Base-by-base conservation (phyloP, 2,113 vertebrate species). In the Pituophis catenifer region DNA sequence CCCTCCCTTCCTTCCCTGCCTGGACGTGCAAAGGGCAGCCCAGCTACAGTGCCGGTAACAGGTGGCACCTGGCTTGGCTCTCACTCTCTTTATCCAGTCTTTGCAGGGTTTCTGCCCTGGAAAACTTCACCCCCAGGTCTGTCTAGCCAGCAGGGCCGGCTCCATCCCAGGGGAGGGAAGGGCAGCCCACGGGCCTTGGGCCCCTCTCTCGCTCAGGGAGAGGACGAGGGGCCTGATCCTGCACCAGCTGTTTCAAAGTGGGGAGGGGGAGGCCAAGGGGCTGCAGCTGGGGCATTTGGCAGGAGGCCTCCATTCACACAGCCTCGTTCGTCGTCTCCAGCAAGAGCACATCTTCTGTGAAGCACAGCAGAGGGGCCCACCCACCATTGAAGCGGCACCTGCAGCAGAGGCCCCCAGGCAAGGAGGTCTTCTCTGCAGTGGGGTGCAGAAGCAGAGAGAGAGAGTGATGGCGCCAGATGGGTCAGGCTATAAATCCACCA, bases 71-170 rank as follows among this genome's bases (percentile, higher is more conserved):
- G 33, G 3, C 93, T 85, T 91, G 91, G 29, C 90, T 52, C 94
- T 3, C 48, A 89, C 96, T 97, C 96, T 97, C 97, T 97, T 97
- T 94, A 97, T 29, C 75, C 96, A 96, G 95, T 94, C 94, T 93
- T 65, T 11, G 11, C 86, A 29, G 33, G 87, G 57, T 9, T 26
- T 19, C 52, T 38, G 24, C 12, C 29, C 65, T 15, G 29, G 65
- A 70, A 65, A 33, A 33, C 65, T 29, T 70, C 65, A 2, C 5
- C 65, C 0, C 13, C 65, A 2, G 29, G 29, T 70, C 12, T 15
- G 29, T 5, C 29, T 58, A 11, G 17, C 88, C 88, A 75, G 90
- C 38, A 91, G 91, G 91, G 65, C 62, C 62, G 13, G 62, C 62
- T 70, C 4, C 5, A 17, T 33, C 65, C 11, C 62, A 12, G 3